A percentile compares a stretch with the other conserved stretches of the same genome.
Conservation (phyloP, 2,113 vertebrate genomes). For the Sturnira hondurensis region DNA sequence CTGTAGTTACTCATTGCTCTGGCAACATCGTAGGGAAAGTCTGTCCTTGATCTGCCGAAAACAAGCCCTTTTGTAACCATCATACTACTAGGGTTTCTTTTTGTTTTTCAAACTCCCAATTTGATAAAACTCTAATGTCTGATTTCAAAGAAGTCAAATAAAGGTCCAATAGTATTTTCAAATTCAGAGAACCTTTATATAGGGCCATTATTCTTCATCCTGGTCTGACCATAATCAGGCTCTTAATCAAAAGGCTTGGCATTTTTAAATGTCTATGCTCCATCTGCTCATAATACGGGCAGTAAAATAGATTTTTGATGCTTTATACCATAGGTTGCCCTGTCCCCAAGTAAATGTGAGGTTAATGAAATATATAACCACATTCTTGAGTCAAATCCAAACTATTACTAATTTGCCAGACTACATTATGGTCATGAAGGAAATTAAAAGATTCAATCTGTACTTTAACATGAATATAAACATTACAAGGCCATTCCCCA, state of each 20-base stretch:
- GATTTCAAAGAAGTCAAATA: conserved; percentile 45
- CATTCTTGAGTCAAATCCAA: conserved; percentile 50
- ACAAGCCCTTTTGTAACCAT: neutral
- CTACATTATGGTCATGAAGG: conserved; percentile 30
- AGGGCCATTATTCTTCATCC: conserved; percentile 30
- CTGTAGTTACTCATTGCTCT: neutral
- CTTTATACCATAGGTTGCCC: conserved; percentile 20
- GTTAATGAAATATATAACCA: conserved; percentile 41
- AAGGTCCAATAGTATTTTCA: conserved; percentile 23
- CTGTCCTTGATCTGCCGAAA: conserved; percentile 6
- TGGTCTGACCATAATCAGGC: conserved; percentile 7
- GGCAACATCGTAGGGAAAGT: neutral
- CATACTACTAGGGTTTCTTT: neutral
- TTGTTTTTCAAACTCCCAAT: neutral
- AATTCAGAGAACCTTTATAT: conserved; percentile 25
- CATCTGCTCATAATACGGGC: conserved; percentile 46
- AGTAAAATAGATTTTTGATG: conserved; percentile 49
- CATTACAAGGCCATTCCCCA: neutral
- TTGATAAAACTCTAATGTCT: conserved; percentile 20
- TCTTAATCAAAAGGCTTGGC: conserved; percentile 55
- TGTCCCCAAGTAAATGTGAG: conserved; percentile 21
- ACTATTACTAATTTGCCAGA: conserved; percentile 38
- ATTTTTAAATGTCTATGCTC: conserved; percentile 44
- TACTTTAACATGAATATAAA: conserved; percentile 31
- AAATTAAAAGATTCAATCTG: conserved; percentile 26